Evolutionary conservation across 1,140 invertebrate species (phyloP).

Genomic region (Macrosteles quadrilineatus): DNA sequence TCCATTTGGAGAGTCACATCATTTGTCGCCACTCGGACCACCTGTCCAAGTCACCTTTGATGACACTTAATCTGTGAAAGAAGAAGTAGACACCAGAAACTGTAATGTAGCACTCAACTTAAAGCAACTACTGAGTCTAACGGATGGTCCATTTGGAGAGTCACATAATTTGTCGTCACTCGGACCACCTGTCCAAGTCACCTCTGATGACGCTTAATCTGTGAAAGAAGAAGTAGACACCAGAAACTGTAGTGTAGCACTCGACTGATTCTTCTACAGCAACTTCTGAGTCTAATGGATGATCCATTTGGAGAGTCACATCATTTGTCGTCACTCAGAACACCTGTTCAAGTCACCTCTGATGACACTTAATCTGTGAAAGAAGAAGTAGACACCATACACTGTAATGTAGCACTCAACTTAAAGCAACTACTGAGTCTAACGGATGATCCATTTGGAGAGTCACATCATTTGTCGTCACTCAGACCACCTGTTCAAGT

Average conservation of each 20-base stretch:
- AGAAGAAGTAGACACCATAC: slow-evolving; percentile 56
- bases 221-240: slow-evolving; percentile 51
- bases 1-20: slow-evolving; percentile 28
- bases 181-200: too few species aligned
- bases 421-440: slow-evolving; percentile 49
- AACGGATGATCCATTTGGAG: slow-evolving; percentile 39
- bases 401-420: slow-evolving; percentile 57
- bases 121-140: slow-evolving; percentile 49
- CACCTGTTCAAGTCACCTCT: slow-evolving; percentile 35
- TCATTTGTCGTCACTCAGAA: slow-evolving; percentile 52
- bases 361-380: too few species aligned
- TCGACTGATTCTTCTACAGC: slow-evolving; percentile 54
- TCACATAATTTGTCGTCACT: slow-evolving; percentile 52
- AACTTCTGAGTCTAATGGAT: slow-evolving; percentile 45
- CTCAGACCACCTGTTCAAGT: too few species aligned
- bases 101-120: slow-evolving; percentile 56
- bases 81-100: slow-evolving; percentile 55
- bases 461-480: slow-evolving; percentile 52
- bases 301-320: slow-evolving; percentile 27
- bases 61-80: too few species aligned
- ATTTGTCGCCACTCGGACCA: slow-evolving; percentile 52
- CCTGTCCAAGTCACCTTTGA: slow-evolving; percentile 35
- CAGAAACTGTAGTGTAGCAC: slow-evolving; percentile 56
- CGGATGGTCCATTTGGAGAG: slow-evolving; percentile 36
- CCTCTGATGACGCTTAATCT: too few species aligned